phyloP scores from a whole-genome alignment of 2,797 vertebrate species.

The Diplodus puntazzo region DNA sequence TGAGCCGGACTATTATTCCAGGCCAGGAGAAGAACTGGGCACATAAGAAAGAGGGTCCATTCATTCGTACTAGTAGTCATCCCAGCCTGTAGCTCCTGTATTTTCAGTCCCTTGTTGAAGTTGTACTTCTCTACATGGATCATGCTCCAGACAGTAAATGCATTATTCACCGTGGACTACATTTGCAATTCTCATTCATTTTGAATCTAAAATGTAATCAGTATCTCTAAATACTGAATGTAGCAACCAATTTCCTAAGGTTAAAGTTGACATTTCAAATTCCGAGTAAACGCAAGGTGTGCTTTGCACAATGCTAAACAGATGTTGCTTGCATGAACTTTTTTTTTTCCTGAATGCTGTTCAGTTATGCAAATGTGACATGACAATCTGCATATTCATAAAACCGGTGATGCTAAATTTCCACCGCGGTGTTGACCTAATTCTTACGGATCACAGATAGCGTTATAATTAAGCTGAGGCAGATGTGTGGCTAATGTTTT shows the following conservation, averaged over 20 bases:
- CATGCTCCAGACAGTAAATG: conserved; percentile 50
- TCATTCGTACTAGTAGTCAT: conserved; percentile 39
- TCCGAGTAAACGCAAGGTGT: conserved; percentile 54
- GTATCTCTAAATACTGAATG: conserved; percentile 62
- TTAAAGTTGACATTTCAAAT: conserved; percentile 65
- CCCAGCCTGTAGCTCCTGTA: conserved; percentile 43
- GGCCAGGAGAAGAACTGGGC: conserved; percentile 30
- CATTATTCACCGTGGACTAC: conserved; percentile 60
- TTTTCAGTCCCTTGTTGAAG: conserved; percentile 52
- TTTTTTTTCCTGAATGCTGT: conserved; percentile 20
- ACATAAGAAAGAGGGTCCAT: conserved; percentile 48
- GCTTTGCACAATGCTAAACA: conserved; percentile 62
- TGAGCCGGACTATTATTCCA: conserved; percentile 52
- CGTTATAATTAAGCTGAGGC: conserved; percentile 57
- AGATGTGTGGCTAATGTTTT: conserved; percentile 63
- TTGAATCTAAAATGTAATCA: conserved; percentile 76
- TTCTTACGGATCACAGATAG: conserved; percentile 64
- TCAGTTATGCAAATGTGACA: conserved; percentile 61
- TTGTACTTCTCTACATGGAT: conserved; percentile 23
- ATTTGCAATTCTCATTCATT: conserved; percentile 68
- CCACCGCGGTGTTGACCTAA: conserved; percentile 47
- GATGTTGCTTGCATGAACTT: conserved; percentile 55
- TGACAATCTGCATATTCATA: conserved; percentile 68
- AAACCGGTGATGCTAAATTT: conserved; percentile 26
- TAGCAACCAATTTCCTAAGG: conserved; percentile 54